Conservation (phyloP, 1,140 invertebrate genomes). For the Phymastichus coffea region DNA sequence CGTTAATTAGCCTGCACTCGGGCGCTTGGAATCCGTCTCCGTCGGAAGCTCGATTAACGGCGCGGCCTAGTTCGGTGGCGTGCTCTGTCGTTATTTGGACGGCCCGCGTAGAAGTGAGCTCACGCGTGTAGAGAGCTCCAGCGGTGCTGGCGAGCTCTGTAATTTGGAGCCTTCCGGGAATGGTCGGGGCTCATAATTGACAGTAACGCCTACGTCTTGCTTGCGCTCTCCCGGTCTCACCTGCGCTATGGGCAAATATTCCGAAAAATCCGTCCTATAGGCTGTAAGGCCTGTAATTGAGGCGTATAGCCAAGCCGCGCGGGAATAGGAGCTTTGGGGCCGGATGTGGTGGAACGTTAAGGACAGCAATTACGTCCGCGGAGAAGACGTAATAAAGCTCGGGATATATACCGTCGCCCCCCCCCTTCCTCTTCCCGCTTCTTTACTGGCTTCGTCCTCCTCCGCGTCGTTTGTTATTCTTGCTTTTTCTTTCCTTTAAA, state of each 20-base stretch:
- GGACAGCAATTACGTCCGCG: conserved; percentile 43
- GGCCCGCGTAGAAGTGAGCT: too few relatives aligned
- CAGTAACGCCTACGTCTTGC: conserved; percentile 41
- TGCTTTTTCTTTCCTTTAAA: not conserved
- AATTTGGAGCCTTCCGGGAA: conserved; percentile 48
- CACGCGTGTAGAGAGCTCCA: too few relatives aligned
- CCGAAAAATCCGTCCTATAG: too few relatives aligned
- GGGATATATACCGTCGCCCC: conserved; percentile 31
- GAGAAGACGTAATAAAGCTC: conserved; percentile 41
- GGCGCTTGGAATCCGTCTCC: too few relatives aligned
- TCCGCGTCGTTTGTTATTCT: too few relatives aligned
- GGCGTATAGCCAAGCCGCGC: conserved; percentile 26
- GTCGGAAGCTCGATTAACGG: too few relatives aligned
- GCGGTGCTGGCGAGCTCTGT: conserved; percentile 32
- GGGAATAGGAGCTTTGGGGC: conserved; percentile 26
- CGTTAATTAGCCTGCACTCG: too few relatives aligned
- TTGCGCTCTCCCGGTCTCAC: conserved; percentile 19
- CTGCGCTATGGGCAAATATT: too few relatives aligned
- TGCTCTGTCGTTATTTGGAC: too few relatives aligned
- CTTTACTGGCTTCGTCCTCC: too few relatives aligned
- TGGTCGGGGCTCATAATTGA: conserved; percentile 47
- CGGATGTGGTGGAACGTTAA: conserved; percentile 42
- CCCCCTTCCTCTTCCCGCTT: conserved; percentile 6
- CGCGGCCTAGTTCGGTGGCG: too few relatives aligned
- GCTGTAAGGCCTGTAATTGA: too few relatives aligned